phyloP scores from a whole-genome alignment of 2,888 invertebrate genomes.

The Drosophila acutilabella region DNA sequence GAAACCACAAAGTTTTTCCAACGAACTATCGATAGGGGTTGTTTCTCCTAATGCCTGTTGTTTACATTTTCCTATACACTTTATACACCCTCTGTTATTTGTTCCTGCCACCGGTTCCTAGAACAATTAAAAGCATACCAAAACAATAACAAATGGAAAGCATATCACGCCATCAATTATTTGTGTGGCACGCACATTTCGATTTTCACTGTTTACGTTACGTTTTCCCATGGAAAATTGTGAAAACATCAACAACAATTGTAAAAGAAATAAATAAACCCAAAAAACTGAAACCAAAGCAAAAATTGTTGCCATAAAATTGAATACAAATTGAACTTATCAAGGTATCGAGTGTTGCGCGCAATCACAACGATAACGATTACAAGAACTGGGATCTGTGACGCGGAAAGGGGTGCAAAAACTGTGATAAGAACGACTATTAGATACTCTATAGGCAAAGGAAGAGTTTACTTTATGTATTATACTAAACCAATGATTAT shows the following conservation, averaged over 20 bases:
- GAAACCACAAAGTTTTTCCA: too few relatives aligned
- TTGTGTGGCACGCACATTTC: slow-evolving; percentile 13
- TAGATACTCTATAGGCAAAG: not conserved
- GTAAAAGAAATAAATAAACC: slow-evolving; percentile 12
- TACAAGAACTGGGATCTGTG: slow-evolving; percentile 41
- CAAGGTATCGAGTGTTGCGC: slow-evolving; percentile 62
- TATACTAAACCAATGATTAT: too few relatives aligned
- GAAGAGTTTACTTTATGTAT: too few relatives aligned
- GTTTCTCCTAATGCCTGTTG: too few relatives aligned
- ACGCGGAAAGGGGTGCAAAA: slow-evolving; percentile 24
- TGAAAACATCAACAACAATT: not conserved
- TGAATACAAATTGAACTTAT: slow-evolving; percentile 77
- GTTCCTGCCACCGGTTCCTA: too few relatives aligned
- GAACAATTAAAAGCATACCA: not conserved
- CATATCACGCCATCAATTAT: slow-evolving; percentile 26
- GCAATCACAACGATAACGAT: slow-evolving; percentile 61
- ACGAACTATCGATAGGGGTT: too few relatives aligned
- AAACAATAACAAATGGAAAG: slow-evolving; percentile 26
- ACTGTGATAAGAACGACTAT: not conserved
- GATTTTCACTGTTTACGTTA: slow-evolving; percentile 38
- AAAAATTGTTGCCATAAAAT: slow-evolving; percentile 67
- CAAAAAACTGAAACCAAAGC: slow-evolving; percentile 28
- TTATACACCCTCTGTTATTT: too few relatives aligned
- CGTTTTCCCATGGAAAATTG: slow-evolving; percentile 35
- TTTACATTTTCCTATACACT: too few relatives aligned